A percentile compares a stretch with the other conserved stretches of the same genome.
Conservation (phyloP, 2,888 invertebrate genomes). For the Pyrocoelia pectoralis region DNA sequence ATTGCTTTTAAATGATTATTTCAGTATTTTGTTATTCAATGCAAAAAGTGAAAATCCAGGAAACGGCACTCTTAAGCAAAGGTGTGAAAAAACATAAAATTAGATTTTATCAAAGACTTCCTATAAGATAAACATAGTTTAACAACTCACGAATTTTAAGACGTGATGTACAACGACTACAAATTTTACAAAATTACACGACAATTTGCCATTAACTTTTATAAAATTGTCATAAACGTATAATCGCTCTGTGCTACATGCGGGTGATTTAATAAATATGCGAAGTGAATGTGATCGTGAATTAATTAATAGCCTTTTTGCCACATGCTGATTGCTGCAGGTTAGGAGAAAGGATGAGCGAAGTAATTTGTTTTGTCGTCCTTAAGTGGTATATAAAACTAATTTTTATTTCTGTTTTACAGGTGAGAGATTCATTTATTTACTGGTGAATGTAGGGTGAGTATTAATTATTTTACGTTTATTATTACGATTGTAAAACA, state of each 20-base stretch:
- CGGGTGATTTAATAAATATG: background rate
- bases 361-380: background rate
- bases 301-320: background rate
- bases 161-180: conserved; percentile 3
- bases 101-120: too few relatives aligned
- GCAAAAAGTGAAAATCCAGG: too few relatives aligned
- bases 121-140: background rate
- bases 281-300: background rate
- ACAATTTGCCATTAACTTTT: background rate
- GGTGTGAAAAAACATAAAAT: too few relatives aligned
- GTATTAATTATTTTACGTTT: background rate
- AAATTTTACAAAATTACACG: background rate
- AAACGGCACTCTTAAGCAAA: too few relatives aligned
- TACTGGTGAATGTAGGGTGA: background rate
- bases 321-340: background rate
- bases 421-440: background rate
- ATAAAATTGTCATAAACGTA: background rate
- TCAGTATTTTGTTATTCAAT: too few relatives aligned
- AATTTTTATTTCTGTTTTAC: background rate
- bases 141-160: background rate
- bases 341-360: background rate
- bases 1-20: too few relatives aligned
- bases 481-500: background rate
- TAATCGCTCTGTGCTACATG: background rate
- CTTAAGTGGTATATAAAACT: background rate